A percentile compares a stretch with the other conserved stretches of the same genome.
phyloP scores from a whole-genome alignment of 2,888 invertebrate genomes.

The Rutpela maculata region DNA sequence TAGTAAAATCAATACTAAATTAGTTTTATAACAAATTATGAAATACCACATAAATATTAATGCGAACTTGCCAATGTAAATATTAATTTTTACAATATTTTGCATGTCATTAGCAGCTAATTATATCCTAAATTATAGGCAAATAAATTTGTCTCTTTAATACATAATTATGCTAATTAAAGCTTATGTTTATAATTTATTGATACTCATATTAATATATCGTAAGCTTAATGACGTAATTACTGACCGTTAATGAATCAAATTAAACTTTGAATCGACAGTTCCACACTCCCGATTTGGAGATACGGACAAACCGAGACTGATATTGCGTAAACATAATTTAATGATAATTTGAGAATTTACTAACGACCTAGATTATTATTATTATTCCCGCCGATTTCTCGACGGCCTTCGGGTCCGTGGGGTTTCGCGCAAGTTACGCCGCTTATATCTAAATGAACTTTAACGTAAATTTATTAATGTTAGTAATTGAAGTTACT shows the following conservation, averaged over 20 bases:
- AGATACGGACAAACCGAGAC: neutral
- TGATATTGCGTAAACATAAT: constrained; percentile 7
- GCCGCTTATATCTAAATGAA: neutral
- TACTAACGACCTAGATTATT: constrained; percentile 7
- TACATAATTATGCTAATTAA: constrained; percentile 44
- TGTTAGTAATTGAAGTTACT: too few relatives aligned
- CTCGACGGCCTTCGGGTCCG: neutral
- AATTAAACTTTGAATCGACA: constrained; percentile 17
- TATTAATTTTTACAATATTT: constrained; percentile 29
- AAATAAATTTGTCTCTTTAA: constrained; percentile 46
- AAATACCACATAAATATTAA: constrained; percentile 7
- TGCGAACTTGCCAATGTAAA: constrained; percentile 16
- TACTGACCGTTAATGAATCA: constrained; percentile 24
- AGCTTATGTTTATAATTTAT: constrained; percentile 45
- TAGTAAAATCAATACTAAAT: constrained; percentile 14
- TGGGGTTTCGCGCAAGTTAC: neutral
- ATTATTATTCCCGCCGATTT: neutral
- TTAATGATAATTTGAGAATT: constrained; percentile 1
- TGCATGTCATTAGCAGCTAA: constrained; percentile 30
- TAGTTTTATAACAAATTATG: constrained; percentile 3
- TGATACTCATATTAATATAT: constrained; percentile 39
- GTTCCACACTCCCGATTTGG: constrained; percentile 11
- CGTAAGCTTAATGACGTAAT: constrained; percentile 38
- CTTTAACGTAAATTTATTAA: too few relatives aligned
- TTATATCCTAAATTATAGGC: constrained; percentile 43